Evolutionary conservation across 2,888 invertebrate species (phyloP).

Genomic region (Anodontia alba): DNA sequence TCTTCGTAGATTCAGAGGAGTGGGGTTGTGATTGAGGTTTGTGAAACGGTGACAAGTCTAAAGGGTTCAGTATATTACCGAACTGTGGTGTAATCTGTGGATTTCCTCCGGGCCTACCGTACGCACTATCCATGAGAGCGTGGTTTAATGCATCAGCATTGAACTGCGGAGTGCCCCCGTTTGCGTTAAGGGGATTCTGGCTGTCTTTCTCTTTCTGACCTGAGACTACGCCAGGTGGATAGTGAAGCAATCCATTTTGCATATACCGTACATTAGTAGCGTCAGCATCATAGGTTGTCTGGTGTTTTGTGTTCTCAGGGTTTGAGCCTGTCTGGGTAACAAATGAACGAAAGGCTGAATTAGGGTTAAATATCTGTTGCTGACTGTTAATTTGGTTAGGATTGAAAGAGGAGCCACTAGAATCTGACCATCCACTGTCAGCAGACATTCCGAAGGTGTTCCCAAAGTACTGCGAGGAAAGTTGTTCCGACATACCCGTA

Average conservation of each 20-base stretch:
- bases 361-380: constrained; percentile 27
- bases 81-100: neutral
- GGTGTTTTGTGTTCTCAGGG: neutral
- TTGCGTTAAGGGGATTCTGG: neutral
- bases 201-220: neutral
- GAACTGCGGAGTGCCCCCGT: constrained; percentile 13
- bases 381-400: constrained; percentile 31
- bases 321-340: constrained; percentile 50
- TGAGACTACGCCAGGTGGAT: neutral
- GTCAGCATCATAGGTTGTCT: constrained; percentile 33
- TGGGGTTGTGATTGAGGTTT: neutral
- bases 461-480: neutral
- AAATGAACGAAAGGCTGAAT: constrained; percentile 24
- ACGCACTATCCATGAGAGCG: constrained; percentile 19
- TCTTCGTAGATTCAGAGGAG: neutral
- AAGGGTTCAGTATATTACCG: neutral
- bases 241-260: neutral
- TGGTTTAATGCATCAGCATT: constrained; percentile 40
- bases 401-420: constrained; percentile 10
- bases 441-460: neutral
- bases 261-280: constrained; percentile 33
- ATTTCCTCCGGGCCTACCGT: neutral
- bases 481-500: neutral
- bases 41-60: neutral
- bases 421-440: neutral